Evolutionary conservation across 2,888 invertebrate species (phyloP).

Genomic region (Balanococcus diminutus): DNA sequence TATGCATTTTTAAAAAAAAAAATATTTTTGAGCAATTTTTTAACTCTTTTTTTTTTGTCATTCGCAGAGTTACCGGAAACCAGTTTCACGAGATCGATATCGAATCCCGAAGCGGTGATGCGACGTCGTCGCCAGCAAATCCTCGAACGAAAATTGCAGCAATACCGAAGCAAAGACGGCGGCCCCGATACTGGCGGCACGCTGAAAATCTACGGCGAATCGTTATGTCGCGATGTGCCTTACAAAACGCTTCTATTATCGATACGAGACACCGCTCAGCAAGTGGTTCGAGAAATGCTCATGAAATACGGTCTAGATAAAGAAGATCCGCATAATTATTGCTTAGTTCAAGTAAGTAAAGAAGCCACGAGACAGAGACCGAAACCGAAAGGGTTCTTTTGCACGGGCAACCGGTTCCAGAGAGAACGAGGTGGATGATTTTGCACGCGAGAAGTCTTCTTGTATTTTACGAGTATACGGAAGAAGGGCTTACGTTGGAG

Average conservation of each 20-base stretch:
- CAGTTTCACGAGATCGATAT: slow-evolving; percentile 97
- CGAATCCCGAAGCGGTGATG: slow-evolving; percentile 99
- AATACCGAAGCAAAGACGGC: slow-evolving; percentile 93
- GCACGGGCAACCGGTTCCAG: neutral
- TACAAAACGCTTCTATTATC: slow-evolving; percentile 96
- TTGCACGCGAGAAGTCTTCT: neutral
- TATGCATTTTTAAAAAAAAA: too few species aligned
- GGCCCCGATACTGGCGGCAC: slow-evolving; percentile 93
- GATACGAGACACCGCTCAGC: slow-evolving; percentile 88
- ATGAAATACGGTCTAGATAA: slow-evolving; percentile 94
- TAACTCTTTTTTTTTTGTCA: neutral
- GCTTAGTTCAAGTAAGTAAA: slow-evolving; percentile 84
- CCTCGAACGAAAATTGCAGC: slow-evolving; percentile 92
- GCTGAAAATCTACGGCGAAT: slow-evolving; percentile 94
- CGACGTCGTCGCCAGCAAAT: slow-evolving; percentile 93
- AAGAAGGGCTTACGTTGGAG: neutral
- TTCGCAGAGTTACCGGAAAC: slow-evolving; percentile 90
- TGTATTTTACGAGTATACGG: too few species aligned
- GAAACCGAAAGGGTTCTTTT: neutral
- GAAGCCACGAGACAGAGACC: neutral
- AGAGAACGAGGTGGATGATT: neutral
- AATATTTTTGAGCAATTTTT: neutral
- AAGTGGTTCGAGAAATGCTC: slow-evolving; percentile 93
- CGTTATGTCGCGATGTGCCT: slow-evolving; percentile 93
- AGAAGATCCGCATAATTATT: slow-evolving; percentile 88